Conservation (phyloP, 2,888 invertebrate genomes). For the Prosapia bicincta region DNA sequence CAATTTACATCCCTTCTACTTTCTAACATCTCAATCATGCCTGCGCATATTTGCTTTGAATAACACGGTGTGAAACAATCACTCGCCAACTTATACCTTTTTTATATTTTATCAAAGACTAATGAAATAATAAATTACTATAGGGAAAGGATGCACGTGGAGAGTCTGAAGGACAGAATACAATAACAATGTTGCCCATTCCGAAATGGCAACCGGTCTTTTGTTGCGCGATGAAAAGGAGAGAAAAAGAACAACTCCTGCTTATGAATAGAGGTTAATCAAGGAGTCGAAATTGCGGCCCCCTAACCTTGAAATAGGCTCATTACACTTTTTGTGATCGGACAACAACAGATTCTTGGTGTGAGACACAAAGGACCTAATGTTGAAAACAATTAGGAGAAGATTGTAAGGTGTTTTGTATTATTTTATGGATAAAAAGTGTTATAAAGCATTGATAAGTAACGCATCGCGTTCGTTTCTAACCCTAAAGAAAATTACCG, state of each 20-base stretch:
- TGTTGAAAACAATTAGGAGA: background rate
- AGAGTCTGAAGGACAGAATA: background rate
- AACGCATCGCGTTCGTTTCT: too few species aligned
- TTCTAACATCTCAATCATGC: too few species aligned
- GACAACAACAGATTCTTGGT: background rate
- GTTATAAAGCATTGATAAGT: too few species aligned
- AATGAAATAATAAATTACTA: background rate
- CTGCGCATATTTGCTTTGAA: too few species aligned
- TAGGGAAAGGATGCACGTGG: background rate
- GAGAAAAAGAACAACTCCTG: background rate
- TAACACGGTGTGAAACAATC: too few species aligned
- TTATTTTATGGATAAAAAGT: background rate
- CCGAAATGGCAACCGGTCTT: background rate
- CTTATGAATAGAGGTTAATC: background rate
- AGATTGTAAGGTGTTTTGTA: background rate
- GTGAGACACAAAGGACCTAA: background rate
- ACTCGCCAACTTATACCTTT: too few species aligned
- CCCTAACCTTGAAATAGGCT: background rate
- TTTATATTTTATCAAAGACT: background rate
- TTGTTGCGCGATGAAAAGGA: background rate
- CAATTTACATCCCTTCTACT: too few species aligned
- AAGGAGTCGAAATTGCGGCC: background rate
- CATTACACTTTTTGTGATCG: background rate
- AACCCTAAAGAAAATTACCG: too few species aligned
- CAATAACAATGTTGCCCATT: background rate